A percentile compares a stretch with the other conserved stretches of the same genome.
These are phyloP conservation scores for Paedocypris micromegethes DNA, from an alignment of 2,797 vertebrate genomes.

Conservation along the genomic window DNA sequence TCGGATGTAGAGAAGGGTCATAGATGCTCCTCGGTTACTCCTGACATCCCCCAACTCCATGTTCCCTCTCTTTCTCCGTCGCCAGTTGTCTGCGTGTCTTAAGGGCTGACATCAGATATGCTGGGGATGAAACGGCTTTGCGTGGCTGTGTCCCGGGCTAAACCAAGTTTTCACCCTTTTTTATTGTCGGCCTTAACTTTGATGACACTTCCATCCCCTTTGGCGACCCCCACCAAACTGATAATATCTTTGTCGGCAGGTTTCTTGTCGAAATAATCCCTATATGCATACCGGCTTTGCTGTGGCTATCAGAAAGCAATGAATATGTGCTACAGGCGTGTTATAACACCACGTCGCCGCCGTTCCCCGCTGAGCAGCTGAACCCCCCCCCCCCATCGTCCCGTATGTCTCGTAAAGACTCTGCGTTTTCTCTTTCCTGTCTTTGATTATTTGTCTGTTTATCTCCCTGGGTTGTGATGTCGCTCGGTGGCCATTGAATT, in stretches of 20 bases:
- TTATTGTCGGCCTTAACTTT: conserved; percentile 37
- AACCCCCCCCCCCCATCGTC: conserved; percentile 28
- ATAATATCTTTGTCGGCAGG: conserved; percentile 42
- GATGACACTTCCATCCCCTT: conserved; percentile 47
- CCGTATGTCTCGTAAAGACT: conserved; percentile 35
- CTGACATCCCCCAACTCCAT: not conserved
- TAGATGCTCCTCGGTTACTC: conserved; percentile 4
- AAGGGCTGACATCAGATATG: conserved; percentile 43
- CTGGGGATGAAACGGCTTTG: conserved; percentile 39
- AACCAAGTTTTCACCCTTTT: conserved; percentile 30
- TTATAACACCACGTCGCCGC: conserved; percentile 13
- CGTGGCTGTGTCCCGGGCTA: conserved; percentile 17
- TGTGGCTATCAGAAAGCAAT: conserved; percentile 25
- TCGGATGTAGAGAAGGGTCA: conserved; percentile 23
- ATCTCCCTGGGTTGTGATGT: conserved; percentile 28
- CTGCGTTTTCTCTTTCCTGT: conserved; percentile 32
- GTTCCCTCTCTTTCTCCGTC: conserved; percentile 22
- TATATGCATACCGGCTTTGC: conserved; percentile 28
- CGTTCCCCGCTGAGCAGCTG: conserved; percentile 18
- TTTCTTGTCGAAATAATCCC: conserved; percentile 38
- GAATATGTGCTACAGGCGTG: conserved; percentile 30
- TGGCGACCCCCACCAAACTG: conserved; percentile 33
- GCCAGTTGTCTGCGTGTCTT: conserved; percentile 42
- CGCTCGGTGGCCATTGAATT: conserved; percentile 23
- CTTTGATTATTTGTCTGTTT: conserved; percentile 27